A percentile compares a stretch with the other conserved stretches of the same genome.
These are phyloP conservation scores for Spodoptera picta DNA, from an alignment of 2,888 invertebrate species.

Conservation along the genomic window DNA sequence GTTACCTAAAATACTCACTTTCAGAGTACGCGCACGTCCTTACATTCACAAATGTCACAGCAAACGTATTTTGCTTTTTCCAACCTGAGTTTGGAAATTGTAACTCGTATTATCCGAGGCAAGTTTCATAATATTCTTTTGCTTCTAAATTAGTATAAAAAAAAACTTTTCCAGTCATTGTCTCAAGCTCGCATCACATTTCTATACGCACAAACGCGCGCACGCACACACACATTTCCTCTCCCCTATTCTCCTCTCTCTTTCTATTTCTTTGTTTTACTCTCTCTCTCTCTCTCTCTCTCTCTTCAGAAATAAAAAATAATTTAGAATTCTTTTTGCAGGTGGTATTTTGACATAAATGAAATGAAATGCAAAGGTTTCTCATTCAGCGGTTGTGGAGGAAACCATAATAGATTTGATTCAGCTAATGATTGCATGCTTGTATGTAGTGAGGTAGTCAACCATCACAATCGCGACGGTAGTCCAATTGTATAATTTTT, in stretches of 20 bases:
- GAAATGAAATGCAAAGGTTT: constrained; percentile 70
- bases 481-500: not conserved
- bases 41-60: constrained; percentile 44
- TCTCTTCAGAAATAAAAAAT: not conserved
- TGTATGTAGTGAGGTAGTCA: not conserved
- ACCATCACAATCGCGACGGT: not conserved
- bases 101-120: constrained; percentile 67
- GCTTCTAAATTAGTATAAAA: not conserved
- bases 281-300: no score
- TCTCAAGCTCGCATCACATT: no score
- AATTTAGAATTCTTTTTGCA: constrained; percentile 53
- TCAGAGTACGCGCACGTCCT: constrained; percentile 54
- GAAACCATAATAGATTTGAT: constrained; percentile 72
- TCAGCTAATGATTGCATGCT: not conserved
- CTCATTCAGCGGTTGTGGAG: constrained; percentile 79
- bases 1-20: not conserved
- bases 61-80: constrained; percentile 64
- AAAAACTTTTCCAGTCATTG: no score
- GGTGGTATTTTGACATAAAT: constrained; percentile 75
- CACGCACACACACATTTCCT: no score
- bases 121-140: constrained; percentile 16
- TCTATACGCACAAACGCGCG: no score
- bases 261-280: not conserved
- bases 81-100: constrained; percentile 77
- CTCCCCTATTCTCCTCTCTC: not conserved